Conservation (phyloP, 2,113 vertebrate genomes). For the Sciurus niger region DNA sequence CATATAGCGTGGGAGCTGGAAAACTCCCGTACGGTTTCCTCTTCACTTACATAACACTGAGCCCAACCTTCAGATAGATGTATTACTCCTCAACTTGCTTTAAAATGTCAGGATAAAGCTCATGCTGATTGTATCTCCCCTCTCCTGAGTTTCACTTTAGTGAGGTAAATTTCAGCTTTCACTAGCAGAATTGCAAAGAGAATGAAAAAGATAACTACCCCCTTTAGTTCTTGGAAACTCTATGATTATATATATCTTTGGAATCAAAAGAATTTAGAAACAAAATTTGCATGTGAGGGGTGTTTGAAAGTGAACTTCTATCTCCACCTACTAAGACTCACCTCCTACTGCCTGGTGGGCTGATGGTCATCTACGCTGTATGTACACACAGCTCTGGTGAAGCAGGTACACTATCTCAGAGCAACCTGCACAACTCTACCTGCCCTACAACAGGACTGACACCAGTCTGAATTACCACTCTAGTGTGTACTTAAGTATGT, state of each 20-base stretch:
- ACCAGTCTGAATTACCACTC: neutral
- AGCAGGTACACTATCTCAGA: neutral
- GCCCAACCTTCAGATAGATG: neutral
- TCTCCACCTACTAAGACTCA: neutral
- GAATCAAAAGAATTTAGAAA: conserved; percentile 6
- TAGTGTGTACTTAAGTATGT: neutral
- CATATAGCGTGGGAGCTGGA: conserved; percentile 50
- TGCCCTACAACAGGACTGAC: fast-evolving
- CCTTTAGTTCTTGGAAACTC: neutral
- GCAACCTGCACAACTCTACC: neutral
- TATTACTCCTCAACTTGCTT: neutral
- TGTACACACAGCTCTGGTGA: neutral
- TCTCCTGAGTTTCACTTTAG: neutral
- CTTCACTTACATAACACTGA: neutral
- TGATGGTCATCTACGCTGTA: neutral
- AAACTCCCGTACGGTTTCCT: conserved; percentile 61
- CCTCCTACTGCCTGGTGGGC: neutral
- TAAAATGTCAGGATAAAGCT: neutral
- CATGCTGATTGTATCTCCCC: too few relatives aligned
- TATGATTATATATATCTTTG: neutral
- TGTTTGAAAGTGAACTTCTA: neutral
- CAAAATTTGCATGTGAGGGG: neutral
- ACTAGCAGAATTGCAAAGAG: neutral
- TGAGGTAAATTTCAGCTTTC: neutral
- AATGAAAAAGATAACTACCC: neutral